These are phyloP conservation scores for Sebastes itinus DNA, from an alignment of 2,797 vertebrate species.

Conservation along the genomic window DNA sequence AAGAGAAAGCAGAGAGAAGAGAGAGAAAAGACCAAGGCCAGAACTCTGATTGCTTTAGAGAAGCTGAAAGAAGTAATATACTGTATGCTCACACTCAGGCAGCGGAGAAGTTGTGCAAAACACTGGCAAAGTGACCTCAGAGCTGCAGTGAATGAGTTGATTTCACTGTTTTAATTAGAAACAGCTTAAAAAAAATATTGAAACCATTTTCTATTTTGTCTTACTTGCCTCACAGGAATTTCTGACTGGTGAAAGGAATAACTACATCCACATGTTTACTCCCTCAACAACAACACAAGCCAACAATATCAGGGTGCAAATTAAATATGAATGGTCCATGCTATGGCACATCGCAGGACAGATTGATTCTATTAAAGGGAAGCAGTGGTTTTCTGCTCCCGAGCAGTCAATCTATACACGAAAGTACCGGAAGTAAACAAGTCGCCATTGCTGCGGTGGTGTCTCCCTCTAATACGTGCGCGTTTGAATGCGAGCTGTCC, in stretches of 20 bases:
- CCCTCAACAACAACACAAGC: background rate
- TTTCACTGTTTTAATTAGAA: background rate
- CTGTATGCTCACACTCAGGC: background rate
- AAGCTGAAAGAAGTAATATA: background rate
- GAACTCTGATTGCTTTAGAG: conserved; percentile 13
- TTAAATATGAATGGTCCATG: background rate
- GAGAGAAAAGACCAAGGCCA: background rate
- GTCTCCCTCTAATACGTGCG: no score
- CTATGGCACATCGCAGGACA: background rate
- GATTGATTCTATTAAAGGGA: background rate
- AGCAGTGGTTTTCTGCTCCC: background rate
- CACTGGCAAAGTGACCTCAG: background rate
- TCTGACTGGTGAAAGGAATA: background rate
- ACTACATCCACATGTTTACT: background rate
- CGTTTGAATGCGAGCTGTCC: no score
- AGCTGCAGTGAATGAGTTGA: background rate
- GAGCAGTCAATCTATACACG: no score
- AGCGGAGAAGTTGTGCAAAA: background rate
- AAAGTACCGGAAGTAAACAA: no score
- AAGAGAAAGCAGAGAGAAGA: background rate
- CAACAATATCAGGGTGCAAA: background rate
- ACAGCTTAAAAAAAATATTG: background rate
- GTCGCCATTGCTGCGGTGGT: no score
- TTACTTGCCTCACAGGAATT: background rate
- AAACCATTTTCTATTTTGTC: background rate